Evolutionary conservation across 2,888 invertebrate genomes (phyloP), one percentile per base, ranked within the genome.

Genomic region (Smittia sp.): DNA sequence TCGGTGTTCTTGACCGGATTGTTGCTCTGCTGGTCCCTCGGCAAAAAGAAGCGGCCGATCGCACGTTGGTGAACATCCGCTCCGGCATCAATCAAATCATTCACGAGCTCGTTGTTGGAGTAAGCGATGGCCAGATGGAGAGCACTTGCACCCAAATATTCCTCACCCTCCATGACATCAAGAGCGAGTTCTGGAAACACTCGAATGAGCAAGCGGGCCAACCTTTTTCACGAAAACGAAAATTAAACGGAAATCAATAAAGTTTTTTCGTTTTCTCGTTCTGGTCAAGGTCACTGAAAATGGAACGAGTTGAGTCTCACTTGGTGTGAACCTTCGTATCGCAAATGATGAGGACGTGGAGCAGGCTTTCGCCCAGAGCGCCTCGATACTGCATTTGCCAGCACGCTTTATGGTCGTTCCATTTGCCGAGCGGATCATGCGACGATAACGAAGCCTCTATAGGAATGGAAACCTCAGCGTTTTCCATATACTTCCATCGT

Each of bases 351-450:
- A 98, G 86, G 1, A 99, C 92, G 79, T 99, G 98, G 11, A 99
- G 85, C 1, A 98, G 84, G 1, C 94, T 95, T 84, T 99, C 98
- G 0, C 98, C 98, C 0, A 98, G 85, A 0, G 96, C 94, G 0
- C 98, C 98, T 11, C 98, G 86, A 80, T 94, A 94, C 79, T 94
- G 93, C 91, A 99, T 93, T 81, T 96, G 94, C 98, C 98, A 99
- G 80, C 98, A 97, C 0, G 96, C 96, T 76, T 92, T 91, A 82
- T 96, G 95, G 79, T 95, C 94, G 75, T 85, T 85, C 94, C 94
- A 94, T 79, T 92, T 92, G 0, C 92, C 91, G 24, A 95, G 84
- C 0, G 95, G 94, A 80, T 96, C 95, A 79, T 93, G 92, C 0
- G 89, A 88, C 24, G 93, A 91, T 0, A 94, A 83, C 0, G 91